Evolutionary conservation across 2,888 invertebrate species (phyloP), one percentile per base, ranked within the genome.

Genomic region (Leistus spinibarbis): DNA sequence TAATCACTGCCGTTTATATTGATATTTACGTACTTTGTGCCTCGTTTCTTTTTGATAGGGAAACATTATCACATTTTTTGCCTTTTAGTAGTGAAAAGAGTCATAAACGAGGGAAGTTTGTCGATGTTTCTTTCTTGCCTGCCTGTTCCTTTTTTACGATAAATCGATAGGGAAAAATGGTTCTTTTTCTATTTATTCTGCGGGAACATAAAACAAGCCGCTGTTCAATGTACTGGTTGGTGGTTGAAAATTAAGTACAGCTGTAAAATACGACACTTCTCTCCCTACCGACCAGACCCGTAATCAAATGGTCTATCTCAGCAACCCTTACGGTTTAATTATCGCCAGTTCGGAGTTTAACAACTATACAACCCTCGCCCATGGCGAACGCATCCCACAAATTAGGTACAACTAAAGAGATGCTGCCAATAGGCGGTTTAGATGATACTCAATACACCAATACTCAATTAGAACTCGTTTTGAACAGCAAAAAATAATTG

Each of bases 291-390:
- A 16, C 20, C 17, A 60, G 60, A 62, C 62, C 69, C 63, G 62
- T 62, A 70, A 70, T 71, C 71, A 63, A 64, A 71, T 54, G 71
- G 64, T 60, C 64, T 60, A 54, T 71, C 56, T 53, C 63, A 54
- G 54, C 40, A 40, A 53, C 71, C 64, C 71, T 71, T 71, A 71
- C 64, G 64, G 71, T 71, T 71, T 71, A 64, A 71, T 71, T 64
- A 71, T 64, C 64, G 71, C 71, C 64, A 54, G 54, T 60, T 20
- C 60, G 16, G 60, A 69, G 69, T 71, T 71, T 64, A 71, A 63
- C 71, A 71, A 54, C 71, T 63, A 69, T 40, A 40, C 40, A 57
- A 10, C 24, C 13, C 53, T 40, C 22, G 27, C 62, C n/a, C 40
- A 64, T 19, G 20, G 23, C 40, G 7, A 40, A 23, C 27, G 20